Conservation (phyloP, 1,140 invertebrate genomes). For the Artemia franciscana region DNA sequence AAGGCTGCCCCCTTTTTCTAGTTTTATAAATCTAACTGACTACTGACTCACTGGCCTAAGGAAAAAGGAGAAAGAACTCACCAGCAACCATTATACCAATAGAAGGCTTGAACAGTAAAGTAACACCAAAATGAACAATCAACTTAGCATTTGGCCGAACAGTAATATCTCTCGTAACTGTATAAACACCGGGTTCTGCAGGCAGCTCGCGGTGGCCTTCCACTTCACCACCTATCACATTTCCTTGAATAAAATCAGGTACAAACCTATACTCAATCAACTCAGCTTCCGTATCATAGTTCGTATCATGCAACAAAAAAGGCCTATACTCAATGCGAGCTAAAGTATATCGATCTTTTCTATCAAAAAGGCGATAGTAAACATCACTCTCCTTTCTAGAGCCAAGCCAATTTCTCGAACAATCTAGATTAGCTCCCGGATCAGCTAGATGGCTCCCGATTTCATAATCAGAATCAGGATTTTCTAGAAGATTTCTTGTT, state of each 20-base stretch:
- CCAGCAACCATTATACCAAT: constrained; percentile 91
- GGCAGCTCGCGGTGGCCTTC: constrained; percentile 51
- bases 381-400: constrained; percentile 46
- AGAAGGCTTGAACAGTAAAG: constrained; percentile 52
- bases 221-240: constrained; percentile 61
- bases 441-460: constrained; percentile 83
- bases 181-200: constrained; percentile 43
- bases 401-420: constrained; percentile 81
- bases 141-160: constrained; percentile 65
- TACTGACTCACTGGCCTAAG: too few relatives aligned
- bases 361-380: constrained; percentile 46
- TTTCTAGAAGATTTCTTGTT: constrained; percentile 75
- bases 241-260: constrained; percentile 40
- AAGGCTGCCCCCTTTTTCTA: too few relatives aligned
- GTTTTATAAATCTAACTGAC: too few relatives aligned
- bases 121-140: constrained; percentile 61
- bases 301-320: constrained; percentile 56
- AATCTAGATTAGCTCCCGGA: constrained; percentile 79
- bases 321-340: constrained; percentile 66
- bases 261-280: constrained; percentile 44
- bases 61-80: too few relatives aligned
- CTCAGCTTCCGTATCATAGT: constrained; percentile 51
- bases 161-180: constrained; percentile 66
- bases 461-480: constrained; percentile 71
- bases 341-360: constrained; percentile 74